Conservation (phyloP, 2,888 invertebrate species). For the Acanthosoma haemorrhoidale region DNA sequence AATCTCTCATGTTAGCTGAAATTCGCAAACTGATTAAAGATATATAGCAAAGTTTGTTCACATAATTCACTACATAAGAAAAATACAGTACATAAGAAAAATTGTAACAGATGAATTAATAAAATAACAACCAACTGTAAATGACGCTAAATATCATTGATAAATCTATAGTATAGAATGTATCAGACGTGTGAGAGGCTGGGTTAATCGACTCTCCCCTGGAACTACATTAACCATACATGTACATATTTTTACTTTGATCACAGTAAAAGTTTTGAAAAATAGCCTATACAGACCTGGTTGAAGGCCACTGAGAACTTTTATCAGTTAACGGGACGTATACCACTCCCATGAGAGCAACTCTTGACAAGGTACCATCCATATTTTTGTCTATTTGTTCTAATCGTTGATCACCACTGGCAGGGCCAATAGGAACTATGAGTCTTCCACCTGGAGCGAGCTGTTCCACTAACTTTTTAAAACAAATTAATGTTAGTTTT, state of each 20-base stretch:
- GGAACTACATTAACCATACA: background rate
- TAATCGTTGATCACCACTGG: slow-evolving; percentile 79
- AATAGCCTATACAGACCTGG: slow-evolving; percentile 20
- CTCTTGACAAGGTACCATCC: slow-evolving; percentile 70
- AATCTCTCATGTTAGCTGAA: too few species aligned
- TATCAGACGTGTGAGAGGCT: too few species aligned
- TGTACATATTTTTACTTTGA: background rate
- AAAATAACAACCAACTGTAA: too few species aligned
- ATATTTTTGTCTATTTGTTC: slow-evolving; percentile 79
- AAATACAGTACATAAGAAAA: too few species aligned
- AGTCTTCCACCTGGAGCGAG: slow-evolving; percentile 88
- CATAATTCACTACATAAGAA: too few species aligned
- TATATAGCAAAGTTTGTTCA: too few species aligned
- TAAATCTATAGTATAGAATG: too few species aligned
- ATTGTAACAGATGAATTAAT: too few species aligned
- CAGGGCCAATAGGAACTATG: slow-evolving; percentile 83
- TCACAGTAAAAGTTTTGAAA: background rate
- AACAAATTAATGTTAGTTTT: slow-evolving; percentile 7
- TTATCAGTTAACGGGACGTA: slow-evolving; percentile 94
- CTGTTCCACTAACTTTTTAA: slow-evolving; percentile 69
- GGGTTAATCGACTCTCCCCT: background rate
- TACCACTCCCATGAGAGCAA: slow-evolving; percentile 87
- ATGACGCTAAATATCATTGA: too few species aligned
- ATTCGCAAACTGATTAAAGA: too few species aligned
- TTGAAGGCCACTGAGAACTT: slow-evolving; percentile 59